Conservation (phyloP, 2,797 vertebrate genomes). For the Allobates femoralis region DNA sequence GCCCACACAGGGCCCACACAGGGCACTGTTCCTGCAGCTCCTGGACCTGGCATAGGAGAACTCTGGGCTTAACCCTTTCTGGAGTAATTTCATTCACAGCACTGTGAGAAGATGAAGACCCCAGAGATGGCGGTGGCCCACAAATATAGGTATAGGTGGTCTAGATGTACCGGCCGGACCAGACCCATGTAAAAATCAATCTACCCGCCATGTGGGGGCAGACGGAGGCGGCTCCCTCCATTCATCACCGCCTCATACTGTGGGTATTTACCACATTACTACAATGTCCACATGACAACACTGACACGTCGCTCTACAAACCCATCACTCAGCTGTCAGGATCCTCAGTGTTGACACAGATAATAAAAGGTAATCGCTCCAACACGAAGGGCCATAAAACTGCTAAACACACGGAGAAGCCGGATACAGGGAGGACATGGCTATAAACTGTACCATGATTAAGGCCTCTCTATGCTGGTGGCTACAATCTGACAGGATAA, state of each 20-base stretch:
- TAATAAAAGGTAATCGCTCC: neutral
- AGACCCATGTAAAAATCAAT: too few species aligned
- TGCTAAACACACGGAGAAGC: conserved; percentile 20
- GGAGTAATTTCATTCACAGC: neutral
- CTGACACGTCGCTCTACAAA: neutral
- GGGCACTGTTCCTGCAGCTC: neutral
- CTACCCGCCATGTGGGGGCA: too few species aligned
- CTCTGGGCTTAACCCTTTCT: neutral
- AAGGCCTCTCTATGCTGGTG: too few species aligned
- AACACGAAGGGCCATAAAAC: conserved; percentile 9
- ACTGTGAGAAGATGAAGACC: neutral
- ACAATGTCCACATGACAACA: neutral
- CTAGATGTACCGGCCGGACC: too few species aligned
- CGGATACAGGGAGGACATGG: neutral
- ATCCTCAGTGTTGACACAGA: neutral
- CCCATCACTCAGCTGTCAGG: conserved; percentile 12
- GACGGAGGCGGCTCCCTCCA: neutral
- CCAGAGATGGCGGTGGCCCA: neutral
- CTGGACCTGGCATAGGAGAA: neutral
- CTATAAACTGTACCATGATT: neutral
- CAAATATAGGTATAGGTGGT: too few species aligned
- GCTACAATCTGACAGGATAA: neutral
- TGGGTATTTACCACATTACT: neutral
- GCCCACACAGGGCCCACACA: neutral
- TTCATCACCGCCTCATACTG: neutral